Conservation (phyloP, 2,888 invertebrate species). For the Cephus runcator region DNA sequence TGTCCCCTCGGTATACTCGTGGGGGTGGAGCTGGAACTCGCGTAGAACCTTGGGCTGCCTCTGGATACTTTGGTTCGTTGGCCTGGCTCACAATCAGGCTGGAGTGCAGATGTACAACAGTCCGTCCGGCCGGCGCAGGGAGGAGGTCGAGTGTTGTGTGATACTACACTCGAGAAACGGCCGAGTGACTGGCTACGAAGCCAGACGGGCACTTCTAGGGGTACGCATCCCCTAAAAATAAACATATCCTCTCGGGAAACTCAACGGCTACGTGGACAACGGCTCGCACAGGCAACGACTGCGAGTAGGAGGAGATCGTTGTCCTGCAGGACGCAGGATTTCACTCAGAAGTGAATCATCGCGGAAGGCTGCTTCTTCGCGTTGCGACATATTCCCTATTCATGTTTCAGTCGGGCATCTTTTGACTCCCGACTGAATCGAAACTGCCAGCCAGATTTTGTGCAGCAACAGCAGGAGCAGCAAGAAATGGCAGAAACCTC, state of each 20-base stretch:
- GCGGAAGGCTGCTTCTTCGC: too few species aligned
- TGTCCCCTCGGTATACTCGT: constrained; percentile 34
- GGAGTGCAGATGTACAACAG: neutral
- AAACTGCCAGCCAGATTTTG: too few species aligned
- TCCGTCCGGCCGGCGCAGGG: constrained; percentile 20
- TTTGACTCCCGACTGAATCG: too few species aligned
- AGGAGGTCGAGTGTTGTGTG: constrained; percentile 52
- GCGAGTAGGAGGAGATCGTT: too few species aligned
- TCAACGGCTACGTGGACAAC: too few species aligned
- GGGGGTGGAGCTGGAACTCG: constrained; percentile 23
- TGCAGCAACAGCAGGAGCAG: too few species aligned
- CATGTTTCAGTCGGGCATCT: too few species aligned
- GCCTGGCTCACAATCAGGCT: constrained; percentile 7
- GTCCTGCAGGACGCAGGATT: too few species aligned
- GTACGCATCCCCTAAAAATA: constrained; percentile 34
- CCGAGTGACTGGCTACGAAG: constrained; percentile 38
- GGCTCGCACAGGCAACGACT: too few species aligned
- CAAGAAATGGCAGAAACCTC: too few species aligned
- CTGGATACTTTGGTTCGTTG: constrained; percentile 36
- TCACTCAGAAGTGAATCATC: too few species aligned
- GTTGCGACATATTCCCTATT: too few species aligned
- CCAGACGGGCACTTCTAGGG: constrained; percentile 7
- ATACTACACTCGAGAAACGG: constrained; percentile 53
- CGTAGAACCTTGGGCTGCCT: constrained; percentile 37
- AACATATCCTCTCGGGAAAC: constrained; percentile 28